Base-by-base conservation (phyloP, 2,888 invertebrate species). In the Dichetophora obliterata region DNA sequence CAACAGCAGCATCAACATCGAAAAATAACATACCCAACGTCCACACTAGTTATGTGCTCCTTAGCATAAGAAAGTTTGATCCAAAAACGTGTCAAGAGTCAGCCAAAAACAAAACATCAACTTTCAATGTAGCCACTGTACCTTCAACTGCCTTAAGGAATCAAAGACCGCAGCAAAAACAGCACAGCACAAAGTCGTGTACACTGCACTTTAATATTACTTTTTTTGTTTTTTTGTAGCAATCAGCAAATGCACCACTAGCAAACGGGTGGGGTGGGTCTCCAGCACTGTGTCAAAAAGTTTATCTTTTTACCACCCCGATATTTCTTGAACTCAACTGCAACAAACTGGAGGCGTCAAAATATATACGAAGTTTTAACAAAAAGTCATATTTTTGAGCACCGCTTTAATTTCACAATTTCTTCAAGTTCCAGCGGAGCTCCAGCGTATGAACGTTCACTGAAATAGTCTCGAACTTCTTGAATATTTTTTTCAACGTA, bases 221-320 rank as follows among this genome's bases (percentile, higher is more conserved):
- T 43, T 69, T 24, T 6, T n/a, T 22, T 16, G 27, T 48, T 48
- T 34, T 34, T 52, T 43, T 37, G n/a, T 22, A 11, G 37, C 22
- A 37, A 43, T 43, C 43, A 37, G 65, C 24, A 52, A 52, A 59
- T 57, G 37, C 19, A 37, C 37, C 34, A 52, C 66, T 19, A 4
- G 54, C 63, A 24, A 66, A 66, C 34, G 74, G 54, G 65, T 74
- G 74, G 74, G 66, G 74, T 74, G 65, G 24, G 65, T 54, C n/a
- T n/a, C 54, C 74, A 37, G 52, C 16, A 24, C 19, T 66, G 37
- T 63, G 22, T 65, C 52, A n/a, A 19, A 69, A 52, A 48, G 24
- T 43, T 19, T 19, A 54, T 54, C 8, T 54, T 54, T 22, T 54
- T 19, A n/a, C n/a, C n/a, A n/a, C n/a, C n/a, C 54, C 9, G 19